Percentiles rank a stretch among this genome's conserved stretches.
phyloP scores from a whole-genome alignment of 1,140 invertebrate species.

The Tenebrio molitor region DNA sequence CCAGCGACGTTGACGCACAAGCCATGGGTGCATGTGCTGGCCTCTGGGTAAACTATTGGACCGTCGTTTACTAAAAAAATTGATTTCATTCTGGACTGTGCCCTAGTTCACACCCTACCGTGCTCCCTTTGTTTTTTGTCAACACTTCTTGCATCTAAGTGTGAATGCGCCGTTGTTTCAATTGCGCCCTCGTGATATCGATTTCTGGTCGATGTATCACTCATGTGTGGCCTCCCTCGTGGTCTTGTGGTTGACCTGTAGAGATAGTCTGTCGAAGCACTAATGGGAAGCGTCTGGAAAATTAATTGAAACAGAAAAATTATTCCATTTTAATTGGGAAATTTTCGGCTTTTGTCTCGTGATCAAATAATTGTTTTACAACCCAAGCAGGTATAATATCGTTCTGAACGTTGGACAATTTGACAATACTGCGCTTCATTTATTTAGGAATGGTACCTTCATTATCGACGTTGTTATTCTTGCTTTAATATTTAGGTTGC shows the following conservation, averaged over 20 bases:
- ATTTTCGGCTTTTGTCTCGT: no score
- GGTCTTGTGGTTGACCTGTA: conserved; percentile 12
- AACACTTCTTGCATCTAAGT: conserved; percentile 1
- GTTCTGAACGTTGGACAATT: no score
- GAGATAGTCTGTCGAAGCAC: conserved; percentile 8
- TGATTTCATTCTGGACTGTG: not conserved
- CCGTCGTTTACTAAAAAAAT: not conserved
- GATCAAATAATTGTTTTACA: no score
- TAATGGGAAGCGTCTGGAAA: conserved; percentile 6
- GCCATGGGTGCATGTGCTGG: not conserved
- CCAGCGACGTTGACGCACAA: conserved; percentile 6
- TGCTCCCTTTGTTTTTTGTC: not conserved
- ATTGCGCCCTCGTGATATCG: not conserved
- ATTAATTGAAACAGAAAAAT: no score
- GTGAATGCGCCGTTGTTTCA: not conserved
- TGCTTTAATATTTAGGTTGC: no score
- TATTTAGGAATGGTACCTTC: no score
- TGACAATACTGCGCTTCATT: no score
- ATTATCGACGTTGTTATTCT: no score
- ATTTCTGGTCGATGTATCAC: not conserved
- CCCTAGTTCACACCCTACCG: not conserved
- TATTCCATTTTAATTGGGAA: no score
- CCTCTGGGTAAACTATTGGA: conserved; percentile 1
- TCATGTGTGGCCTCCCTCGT: not conserved
- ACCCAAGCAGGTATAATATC: no score